These are phyloP conservation scores for Tanytarsus gracilentus DNA, from an alignment of 2,888 invertebrate species.

Conservation along the genomic window DNA sequence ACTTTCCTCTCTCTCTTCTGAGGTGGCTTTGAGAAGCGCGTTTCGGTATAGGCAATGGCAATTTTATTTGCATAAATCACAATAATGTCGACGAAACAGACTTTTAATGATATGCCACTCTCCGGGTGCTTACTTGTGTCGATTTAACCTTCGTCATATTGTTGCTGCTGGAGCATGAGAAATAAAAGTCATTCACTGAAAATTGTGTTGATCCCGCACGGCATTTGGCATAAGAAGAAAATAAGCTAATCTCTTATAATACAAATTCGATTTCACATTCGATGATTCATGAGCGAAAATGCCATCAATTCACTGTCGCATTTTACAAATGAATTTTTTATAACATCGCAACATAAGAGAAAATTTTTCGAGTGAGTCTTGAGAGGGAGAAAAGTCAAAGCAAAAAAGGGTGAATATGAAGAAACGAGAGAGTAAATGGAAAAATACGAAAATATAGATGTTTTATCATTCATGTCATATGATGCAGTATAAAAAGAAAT, in stretches of 20 bases:
- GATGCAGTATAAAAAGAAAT: constrained; percentile 23
- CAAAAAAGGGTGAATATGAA: not conserved
- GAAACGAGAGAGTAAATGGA: not conserved
- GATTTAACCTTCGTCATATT: too few relatives aligned
- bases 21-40: too few relatives aligned
- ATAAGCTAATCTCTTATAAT: constrained; percentile 22
- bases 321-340: constrained; percentile 28
- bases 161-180: not conserved
- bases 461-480: constrained; percentile 28
- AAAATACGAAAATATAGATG: constrained; percentile 20
- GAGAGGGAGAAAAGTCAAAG: constrained; percentile 8
- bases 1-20: too few relatives aligned
- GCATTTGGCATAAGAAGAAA: not conserved
- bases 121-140: too few relatives aligned
- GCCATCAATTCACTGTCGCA: constrained; percentile 28
- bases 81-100: too few relatives aligned
- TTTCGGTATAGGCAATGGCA: too few relatives aligned
- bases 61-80: too few relatives aligned
- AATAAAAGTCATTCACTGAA: not conserved
- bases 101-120: too few relatives aligned
- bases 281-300: constrained; percentile 26
- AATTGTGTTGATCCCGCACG: not conserved
- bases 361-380: not conserved
- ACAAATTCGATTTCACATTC: constrained; percentile 23
- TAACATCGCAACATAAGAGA: not conserved